phyloP scores from a whole-genome alignment of 2,797 vertebrate species.

The Yasuhikotakia modesta region DNA sequence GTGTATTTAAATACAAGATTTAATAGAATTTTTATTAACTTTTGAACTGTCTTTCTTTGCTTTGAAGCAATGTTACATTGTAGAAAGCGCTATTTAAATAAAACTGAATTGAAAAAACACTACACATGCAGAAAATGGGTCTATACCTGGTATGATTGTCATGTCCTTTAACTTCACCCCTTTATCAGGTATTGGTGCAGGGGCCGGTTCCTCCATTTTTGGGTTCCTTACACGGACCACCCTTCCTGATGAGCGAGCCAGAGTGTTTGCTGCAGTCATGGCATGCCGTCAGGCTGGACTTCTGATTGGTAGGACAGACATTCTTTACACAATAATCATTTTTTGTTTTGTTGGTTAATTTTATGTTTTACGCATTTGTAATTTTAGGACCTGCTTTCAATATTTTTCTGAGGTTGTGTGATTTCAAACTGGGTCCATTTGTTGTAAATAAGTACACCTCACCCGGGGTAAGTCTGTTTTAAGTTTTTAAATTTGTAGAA shows the following conservation, averaged over 20 bases:
- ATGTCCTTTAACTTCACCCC: not conserved
- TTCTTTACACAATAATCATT: not conserved
- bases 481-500: not conserved
- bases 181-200: constrained; percentile 78
- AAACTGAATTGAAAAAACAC: too few species aligned
- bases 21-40: too few species aligned
- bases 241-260: constrained; percentile 76
- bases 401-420: constrained; percentile 83
- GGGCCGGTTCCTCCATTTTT: constrained; percentile 83
- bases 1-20: too few species aligned
- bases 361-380: not conserved
- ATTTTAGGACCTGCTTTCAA: constrained; percentile 80
- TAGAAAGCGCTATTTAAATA: too few species aligned
- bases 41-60: too few species aligned
- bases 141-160: too few species aligned
- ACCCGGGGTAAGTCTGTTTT: constrained; percentile 67
- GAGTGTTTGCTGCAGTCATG: constrained; percentile 84
- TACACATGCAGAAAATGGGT: too few species aligned
- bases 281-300: constrained; percentile 84
- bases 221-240: constrained; percentile 81
- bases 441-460: constrained; percentile 85
- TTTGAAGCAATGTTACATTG: too few species aligned
- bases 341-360: not conserved
- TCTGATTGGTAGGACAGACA: constrained; percentile 72
- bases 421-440: constrained; percentile 84